Conservation (phyloP, 2,797 vertebrate genomes). For the Sebastes oblongus region DNA sequence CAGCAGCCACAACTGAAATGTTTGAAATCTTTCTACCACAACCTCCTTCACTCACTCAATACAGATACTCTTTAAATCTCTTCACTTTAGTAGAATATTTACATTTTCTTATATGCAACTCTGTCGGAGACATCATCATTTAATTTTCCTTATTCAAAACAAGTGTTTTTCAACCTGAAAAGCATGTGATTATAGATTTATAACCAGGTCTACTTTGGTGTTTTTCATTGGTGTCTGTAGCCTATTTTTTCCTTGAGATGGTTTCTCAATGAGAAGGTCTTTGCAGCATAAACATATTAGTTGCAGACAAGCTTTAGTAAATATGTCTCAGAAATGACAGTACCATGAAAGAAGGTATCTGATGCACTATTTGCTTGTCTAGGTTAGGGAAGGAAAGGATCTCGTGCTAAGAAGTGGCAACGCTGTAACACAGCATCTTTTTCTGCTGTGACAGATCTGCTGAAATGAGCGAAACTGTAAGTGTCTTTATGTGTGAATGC, state of each 20-base stretch:
- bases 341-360: not conserved
- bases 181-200: not conserved
- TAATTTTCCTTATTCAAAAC: not conserved
- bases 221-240: not conserved
- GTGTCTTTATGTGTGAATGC: conserved; percentile 32
- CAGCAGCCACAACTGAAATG: not conserved
- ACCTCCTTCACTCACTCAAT: not conserved
- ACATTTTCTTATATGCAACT: not conserved
- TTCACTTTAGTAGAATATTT: not conserved
- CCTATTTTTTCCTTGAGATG: not conserved
- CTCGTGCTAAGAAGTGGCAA: not conserved
- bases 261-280: not conserved
- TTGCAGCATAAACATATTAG: not conserved
- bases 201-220: not conserved
- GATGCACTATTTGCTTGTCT: not conserved
- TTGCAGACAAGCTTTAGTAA: not conserved
- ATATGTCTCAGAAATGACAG: not conserved
- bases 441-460: conserved; percentile 2
- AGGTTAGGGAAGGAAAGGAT: not conserved
- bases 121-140: not conserved
- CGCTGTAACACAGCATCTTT: not conserved
- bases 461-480: conserved; percentile 4
- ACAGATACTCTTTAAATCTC: not conserved
- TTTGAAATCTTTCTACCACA: not conserved
- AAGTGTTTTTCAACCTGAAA: not conserved